These are phyloP conservation scores for Calephelis perditalis DNA, from an alignment of 2,888 invertebrate genomes.

Conservation along the genomic window DNA sequence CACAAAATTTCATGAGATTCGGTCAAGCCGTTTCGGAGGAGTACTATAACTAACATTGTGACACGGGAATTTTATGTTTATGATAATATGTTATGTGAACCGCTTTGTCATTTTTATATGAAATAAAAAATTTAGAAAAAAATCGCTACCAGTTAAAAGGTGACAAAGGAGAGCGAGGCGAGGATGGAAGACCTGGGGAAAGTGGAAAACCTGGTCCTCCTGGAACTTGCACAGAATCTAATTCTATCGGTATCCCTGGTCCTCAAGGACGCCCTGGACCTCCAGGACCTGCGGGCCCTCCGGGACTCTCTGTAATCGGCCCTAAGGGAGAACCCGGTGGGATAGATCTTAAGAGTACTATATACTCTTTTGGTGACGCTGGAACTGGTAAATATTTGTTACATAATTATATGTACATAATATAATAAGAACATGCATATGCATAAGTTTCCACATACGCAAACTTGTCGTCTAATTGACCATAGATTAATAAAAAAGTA, in stretches of 20 bases:
- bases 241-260: conserved; percentile 30
- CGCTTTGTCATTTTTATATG: not conserved
- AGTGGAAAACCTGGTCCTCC: conserved; percentile 39
- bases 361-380: conserved; percentile 16
- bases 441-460: too few relatives aligned
- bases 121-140: not conserved
- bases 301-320: conserved; percentile 49
- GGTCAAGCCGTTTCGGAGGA: too few relatives aligned
- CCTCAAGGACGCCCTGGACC: conserved; percentile 40
- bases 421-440: too few relatives aligned
- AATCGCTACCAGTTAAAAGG: conserved; percentile 46
- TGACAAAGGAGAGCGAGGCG: conserved; percentile 51
- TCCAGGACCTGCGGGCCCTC: conserved; percentile 46
- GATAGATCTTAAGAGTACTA: conserved; percentile 26
- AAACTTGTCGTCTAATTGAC: too few relatives aligned
- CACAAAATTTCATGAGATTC: too few relatives aligned
- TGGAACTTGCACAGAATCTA: conserved; percentile 14
- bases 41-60: too few relatives aligned
- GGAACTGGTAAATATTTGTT: not conserved
- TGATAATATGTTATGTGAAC: too few relatives aligned
- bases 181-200: conserved; percentile 41
- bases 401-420: too few relatives aligned
- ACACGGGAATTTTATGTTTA: too few relatives aligned
- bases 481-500: too few relatives aligned
- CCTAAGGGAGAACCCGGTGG: conserved; percentile 55